Conservation (phyloP, 2,888 invertebrate genomes). For the Apotomis capreana region DNA sequence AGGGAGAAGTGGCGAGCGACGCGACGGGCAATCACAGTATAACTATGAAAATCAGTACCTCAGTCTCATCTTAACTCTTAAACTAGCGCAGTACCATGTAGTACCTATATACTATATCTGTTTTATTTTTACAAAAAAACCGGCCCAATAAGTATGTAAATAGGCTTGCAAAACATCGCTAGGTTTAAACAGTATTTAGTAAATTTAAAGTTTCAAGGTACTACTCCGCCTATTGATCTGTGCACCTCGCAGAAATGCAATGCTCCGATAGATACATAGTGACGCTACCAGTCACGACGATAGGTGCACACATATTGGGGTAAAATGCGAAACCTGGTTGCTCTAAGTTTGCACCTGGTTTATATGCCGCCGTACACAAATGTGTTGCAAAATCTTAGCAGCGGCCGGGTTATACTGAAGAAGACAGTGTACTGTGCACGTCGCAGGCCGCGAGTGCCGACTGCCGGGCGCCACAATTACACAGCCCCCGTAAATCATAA, state of each 20-base stretch:
- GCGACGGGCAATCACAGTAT: conserved; percentile 11
- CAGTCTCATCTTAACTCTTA: neutral
- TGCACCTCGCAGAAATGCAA: too few relatives aligned
- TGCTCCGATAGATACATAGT: too few relatives aligned
- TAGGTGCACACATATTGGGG: too few relatives aligned
- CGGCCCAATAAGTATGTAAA: too few relatives aligned
- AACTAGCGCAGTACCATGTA: neutral
- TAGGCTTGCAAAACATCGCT: too few relatives aligned
- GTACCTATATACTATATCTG: neutral
- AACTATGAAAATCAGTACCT: neutral
- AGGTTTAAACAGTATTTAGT: too few relatives aligned
- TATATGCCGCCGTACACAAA: neutral
- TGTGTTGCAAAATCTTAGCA: neutral
- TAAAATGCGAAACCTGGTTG: too few relatives aligned
- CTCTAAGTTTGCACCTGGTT: too few relatives aligned
- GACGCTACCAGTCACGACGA: too few relatives aligned
- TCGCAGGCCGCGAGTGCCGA: conserved; percentile 61
- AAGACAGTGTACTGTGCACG: conserved; percentile 37
- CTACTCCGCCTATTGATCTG: too few relatives aligned
- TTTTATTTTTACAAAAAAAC: neutral
- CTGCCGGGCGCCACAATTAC: conserved; percentile 80
- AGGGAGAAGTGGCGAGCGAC: conserved; percentile 14
- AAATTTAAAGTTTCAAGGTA: too few relatives aligned
- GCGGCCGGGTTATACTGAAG: neutral
- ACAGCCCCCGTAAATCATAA: conserved; percentile 82